Evolutionary conservation across 2,888 invertebrate species (phyloP), one percentile per base, ranked within the genome.

Genomic region (Leptogaster cylindrica): DNA sequence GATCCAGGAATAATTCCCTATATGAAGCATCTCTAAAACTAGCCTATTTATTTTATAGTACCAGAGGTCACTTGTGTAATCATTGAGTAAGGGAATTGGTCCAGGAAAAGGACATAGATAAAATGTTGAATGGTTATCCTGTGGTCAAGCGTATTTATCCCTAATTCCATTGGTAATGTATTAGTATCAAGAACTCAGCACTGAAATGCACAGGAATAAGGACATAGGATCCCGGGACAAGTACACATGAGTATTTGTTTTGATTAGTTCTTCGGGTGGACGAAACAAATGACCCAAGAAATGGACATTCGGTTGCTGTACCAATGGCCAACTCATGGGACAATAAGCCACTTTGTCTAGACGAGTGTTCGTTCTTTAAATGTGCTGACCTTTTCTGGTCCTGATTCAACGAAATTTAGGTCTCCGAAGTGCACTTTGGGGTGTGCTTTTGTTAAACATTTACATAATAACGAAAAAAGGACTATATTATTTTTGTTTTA

Each of bases 191-290:
- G 31, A 31, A 31, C 10, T 31, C 10, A 31, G 7, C 31, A 31
- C 31, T 31, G n/a, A n/a, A n/a, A n/a, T n/a, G n/a, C n/a, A n/a
- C n/a, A n/a, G n/a, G n/a, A n/a, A n/a, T n/a, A n/a, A n/a, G n/a
- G n/a, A n/a, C n/a, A n/a, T n/a, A 39, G 14, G 10, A 10, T 10
- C n/a, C 14, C 39, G 3, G 14, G 41, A 16, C 41, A 41, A 41
- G 41, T 41, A 12, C 41, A 41, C 41, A 41, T 41, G 41, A 41
- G 14, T 41, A 14, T 41, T 41, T 41, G 41, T 41, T 41, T 41
- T 41, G 41, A 41, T 41, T 41, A 41, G 41, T 14, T 41, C n/a
- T 41, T 18, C 18, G 41, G 41, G 41, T 2, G 41, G 20, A 16
- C 41, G 41, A 41, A 41, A n/a, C 41, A 41, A 41, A 14, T 41